Percentiles rank a stretch among this genome's conserved stretches.
phyloP scores from a whole-genome alignment of 2,797 vertebrate genomes.

The Euphonia xanthogaster region DNA sequence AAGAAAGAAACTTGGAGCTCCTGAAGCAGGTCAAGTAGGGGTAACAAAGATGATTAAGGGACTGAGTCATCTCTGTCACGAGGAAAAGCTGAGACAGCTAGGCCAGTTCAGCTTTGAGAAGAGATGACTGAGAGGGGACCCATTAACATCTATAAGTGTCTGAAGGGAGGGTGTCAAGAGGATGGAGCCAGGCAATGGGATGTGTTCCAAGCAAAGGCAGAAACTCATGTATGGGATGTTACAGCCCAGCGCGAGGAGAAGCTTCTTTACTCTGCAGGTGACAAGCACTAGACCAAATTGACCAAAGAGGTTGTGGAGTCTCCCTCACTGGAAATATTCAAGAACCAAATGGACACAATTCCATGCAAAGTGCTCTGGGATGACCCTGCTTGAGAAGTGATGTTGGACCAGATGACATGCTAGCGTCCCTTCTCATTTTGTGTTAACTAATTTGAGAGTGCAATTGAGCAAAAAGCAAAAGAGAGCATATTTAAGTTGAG shows the following conservation, averaged over 20 bases:
- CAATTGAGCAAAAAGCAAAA: not conserved
- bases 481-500: not conserved
- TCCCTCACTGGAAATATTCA: not conserved
- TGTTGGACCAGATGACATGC: not conserved
- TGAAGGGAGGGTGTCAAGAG: not conserved
- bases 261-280: not conserved
- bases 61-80: not conserved
- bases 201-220: not conserved
- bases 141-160: not conserved
- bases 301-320: not conserved
- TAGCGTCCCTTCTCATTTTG: not conserved
- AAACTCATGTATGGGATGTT: rapidly evolving
- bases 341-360: not conserved
- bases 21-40: rapidly evolving
- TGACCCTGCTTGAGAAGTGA: not conserved
- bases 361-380: no score
- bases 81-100: not conserved
- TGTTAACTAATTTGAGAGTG: not conserved
- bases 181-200: not conserved
- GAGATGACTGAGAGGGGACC: not conserved
- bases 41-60: not conserved
- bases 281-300: not conserved
- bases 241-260: not conserved
- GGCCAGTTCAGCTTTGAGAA: not conserved
- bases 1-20: not conserved